phyloP scores from a whole-genome alignment of 1,140 invertebrate species.

The Rhopalosiphum padi region DNA sequence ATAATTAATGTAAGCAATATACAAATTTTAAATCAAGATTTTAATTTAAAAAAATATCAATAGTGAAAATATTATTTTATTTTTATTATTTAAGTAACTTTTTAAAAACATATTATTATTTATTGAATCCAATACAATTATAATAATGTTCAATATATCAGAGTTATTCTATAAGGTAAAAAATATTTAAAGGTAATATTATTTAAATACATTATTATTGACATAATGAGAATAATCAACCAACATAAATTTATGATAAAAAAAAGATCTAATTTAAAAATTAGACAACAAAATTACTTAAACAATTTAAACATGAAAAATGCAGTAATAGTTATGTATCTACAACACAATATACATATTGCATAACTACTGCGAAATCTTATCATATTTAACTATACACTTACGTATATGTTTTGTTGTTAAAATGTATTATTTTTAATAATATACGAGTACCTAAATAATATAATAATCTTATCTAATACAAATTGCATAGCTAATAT shows the following conservation, averaged over 20 bases:
- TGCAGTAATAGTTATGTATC: not conserved
- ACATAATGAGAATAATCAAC: not conserved
- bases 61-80: not conserved
- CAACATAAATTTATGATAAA: not conserved
- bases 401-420: not conserved
- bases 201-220: not conserved
- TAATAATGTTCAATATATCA: not conserved
- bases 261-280: not conserved
- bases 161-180: not conserved
- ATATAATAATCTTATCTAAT: not conserved
- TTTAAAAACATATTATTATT: not conserved
- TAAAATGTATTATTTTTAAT: not conserved
- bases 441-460: too few relatives aligned
- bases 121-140: not conserved
- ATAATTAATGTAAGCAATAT: not conserved
- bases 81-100: not conserved
- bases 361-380: not conserved
- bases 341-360: not conserved
- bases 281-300: not conserved
- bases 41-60: not conserved
- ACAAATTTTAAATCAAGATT: not conserved
- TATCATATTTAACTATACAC: not conserved
- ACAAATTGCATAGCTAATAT: not conserved
- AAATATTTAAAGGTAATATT: not conserved
- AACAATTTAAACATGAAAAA: not conserved